A percentile compares a stretch with the other conserved stretches of the same genome.
These are phyloP conservation scores for Platycercus adscitus DNA, from an alignment of 2,113 vertebrate genomes.

Conservation along the genomic window DNA sequence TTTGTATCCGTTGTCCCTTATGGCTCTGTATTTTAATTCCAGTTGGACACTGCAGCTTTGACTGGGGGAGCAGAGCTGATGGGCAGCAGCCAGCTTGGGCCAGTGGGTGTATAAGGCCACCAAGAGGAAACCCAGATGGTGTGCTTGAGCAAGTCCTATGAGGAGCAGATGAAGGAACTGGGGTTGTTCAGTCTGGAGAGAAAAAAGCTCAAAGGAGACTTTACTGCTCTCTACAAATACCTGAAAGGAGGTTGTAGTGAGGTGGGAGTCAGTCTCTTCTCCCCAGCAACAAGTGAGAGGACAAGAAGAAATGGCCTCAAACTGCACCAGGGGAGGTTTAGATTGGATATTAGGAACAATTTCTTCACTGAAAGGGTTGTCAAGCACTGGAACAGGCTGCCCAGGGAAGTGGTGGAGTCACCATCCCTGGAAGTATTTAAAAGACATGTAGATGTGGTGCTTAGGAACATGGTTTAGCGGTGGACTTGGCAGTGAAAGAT, in stretches of 20 bases:
- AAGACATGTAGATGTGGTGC: neutral
- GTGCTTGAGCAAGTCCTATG: neutral
- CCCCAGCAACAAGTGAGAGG: neutral
- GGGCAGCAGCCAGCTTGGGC: neutral
- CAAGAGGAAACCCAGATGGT: neutral
- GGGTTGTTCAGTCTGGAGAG: neutral
- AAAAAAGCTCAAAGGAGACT: neutral
- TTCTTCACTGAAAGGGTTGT: neutral
- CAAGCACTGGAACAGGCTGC: neutral
- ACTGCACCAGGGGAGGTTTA: neutral
- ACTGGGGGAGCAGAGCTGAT: neutral
- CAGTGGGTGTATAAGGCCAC: neutral
- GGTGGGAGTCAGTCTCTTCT: neutral
- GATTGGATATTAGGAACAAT: neutral
- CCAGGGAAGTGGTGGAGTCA: neutral
- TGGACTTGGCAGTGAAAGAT: neutral
- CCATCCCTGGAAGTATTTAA: neutral
- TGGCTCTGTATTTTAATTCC: neutral
- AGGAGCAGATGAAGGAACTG: neutral
- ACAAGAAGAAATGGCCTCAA: neutral
- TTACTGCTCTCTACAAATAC: neutral
- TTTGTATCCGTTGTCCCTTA: conserved; percentile 1
- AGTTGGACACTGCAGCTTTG: neutral
- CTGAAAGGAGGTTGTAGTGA: neutral
- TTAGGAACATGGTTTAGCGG: neutral